Evolutionary conservation across 1,140 invertebrate genomes (phyloP).

Genomic region (Hyposmocoma kahamanoa): DNA sequence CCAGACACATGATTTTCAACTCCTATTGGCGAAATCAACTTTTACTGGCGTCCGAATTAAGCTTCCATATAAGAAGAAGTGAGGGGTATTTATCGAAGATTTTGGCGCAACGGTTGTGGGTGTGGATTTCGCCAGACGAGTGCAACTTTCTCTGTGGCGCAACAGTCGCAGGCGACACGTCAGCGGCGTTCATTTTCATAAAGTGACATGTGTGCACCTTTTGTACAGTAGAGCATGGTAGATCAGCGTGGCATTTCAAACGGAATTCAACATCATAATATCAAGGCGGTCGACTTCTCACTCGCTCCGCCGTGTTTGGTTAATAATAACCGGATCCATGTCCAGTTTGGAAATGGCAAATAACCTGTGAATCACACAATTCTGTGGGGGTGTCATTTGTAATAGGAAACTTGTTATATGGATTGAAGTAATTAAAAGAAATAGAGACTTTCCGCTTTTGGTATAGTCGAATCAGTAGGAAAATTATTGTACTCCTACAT

Average conservation of each 20-base stretch:
- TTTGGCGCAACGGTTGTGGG: slow-evolving; percentile 58
- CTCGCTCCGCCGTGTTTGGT: slow-evolving; percentile 23
- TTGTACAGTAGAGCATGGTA: not conserved
- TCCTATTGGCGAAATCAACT: too few species aligned
- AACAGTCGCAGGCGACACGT: slow-evolving; percentile 24
- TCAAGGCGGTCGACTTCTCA: slow-evolving; percentile 45
- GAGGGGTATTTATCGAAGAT: slow-evolving; percentile 45
- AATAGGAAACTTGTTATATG: slow-evolving; percentile 55
- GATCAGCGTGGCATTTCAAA: slow-evolving; percentile 47
- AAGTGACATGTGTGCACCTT: not conserved
- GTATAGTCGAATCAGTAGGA: too few species aligned
- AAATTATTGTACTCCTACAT: too few species aligned
- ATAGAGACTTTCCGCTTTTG: too few species aligned
- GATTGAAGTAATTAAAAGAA: too few species aligned
- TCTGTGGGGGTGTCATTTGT: slow-evolving; percentile 40
- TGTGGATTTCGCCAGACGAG: slow-evolving; percentile 62
- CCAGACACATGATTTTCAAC: too few species aligned
- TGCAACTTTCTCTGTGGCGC: slow-evolving; percentile 58
- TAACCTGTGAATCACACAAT: slow-evolving; percentile 39
- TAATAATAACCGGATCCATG: slow-evolving; percentile 29
- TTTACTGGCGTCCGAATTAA: slow-evolving; percentile 41
- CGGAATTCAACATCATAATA: slow-evolving; percentile 42
- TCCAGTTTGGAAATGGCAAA: slow-evolving; percentile 28
- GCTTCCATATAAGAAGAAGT: slow-evolving; percentile 38
- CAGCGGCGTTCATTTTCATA: slow-evolving; percentile 11